phyloP scores from a whole-genome alignment of 2,888 invertebrate species.

The Lepidocyrtoides sp. region DNA sequence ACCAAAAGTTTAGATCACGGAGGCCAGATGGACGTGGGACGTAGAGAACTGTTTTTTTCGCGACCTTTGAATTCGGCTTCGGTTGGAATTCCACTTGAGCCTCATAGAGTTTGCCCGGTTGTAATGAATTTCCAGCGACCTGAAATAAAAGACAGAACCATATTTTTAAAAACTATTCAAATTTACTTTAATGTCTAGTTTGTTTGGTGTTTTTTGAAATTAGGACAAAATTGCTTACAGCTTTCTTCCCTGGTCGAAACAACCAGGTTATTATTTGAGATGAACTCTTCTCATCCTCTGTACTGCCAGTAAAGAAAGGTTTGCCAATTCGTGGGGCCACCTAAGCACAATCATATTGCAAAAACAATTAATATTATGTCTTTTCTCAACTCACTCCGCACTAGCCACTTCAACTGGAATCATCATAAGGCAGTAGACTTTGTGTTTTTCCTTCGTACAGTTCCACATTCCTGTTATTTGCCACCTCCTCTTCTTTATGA shows the following conservation, averaged over 20 bases:
- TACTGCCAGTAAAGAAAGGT: slow-evolving; percentile 83
- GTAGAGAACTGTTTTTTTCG: slow-evolving; percentile 82
- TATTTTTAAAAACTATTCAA: not conserved
- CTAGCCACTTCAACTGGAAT: not conserved
- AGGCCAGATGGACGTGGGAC: slow-evolving; percentile 89
- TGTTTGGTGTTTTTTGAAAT: too few relatives aligned
- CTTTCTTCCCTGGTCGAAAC: slow-evolving; percentile 82
- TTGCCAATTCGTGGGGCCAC: slow-evolving; percentile 81
- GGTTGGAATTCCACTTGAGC: slow-evolving; percentile 81
- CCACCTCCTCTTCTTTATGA: too few relatives aligned
- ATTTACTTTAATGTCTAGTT: not conserved
- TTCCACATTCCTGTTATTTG: too few relatives aligned
- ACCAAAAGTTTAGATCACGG: slow-evolving; percentile 95
- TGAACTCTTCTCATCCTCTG: slow-evolving; percentile 40
- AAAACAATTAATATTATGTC: not conserved
- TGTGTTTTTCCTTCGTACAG: too few relatives aligned
- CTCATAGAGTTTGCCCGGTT: slow-evolving; percentile 81
- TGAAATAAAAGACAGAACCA: not conserved
- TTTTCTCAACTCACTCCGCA: not conserved
- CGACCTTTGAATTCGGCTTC: slow-evolving; percentile 71
- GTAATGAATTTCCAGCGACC: slow-evolving; percentile 15
- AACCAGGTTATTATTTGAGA: slow-evolving; percentile 80
- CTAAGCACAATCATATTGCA: slow-evolving; percentile 56
- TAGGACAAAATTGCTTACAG: slow-evolving; percentile 74
- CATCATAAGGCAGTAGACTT: not conserved